Evolutionary conservation across 2,888 invertebrate species (phyloP).

Genomic region (Agriotes lineatus): DNA sequence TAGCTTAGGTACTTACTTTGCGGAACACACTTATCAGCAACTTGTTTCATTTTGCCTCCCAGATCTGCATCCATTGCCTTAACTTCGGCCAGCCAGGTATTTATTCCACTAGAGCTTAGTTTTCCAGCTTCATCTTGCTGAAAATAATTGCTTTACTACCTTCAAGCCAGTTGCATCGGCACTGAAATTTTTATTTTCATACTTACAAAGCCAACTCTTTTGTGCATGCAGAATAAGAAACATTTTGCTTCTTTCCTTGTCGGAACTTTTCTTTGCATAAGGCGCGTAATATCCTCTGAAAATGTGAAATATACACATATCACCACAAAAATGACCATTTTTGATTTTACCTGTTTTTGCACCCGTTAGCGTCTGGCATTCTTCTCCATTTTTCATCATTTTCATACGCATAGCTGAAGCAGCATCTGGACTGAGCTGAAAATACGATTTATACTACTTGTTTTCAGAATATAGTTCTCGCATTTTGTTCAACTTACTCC

Average conservation of each 20-base stretch:
- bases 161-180: no score
- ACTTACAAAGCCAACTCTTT: constrained; percentile 25
- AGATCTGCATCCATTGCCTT: constrained; percentile 40
- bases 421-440: not conserved
- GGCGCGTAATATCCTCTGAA: constrained; percentile 14
- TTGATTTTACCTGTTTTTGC: constrained; percentile 14
- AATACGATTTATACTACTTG: no score
- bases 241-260: constrained; percentile 18
- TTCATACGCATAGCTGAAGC: not conserved
- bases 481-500: no score
- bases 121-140: constrained; percentile 46
- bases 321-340: not conserved
- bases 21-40: constrained; percentile 36
- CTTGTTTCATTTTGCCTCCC: constrained; percentile 37
- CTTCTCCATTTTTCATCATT: not conserved
- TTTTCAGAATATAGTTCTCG: no score
- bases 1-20: constrained; percentile 1
- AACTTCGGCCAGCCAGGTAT: constrained; percentile 28
- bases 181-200: not conserved
- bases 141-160: not conserved
- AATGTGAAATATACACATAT: no score
- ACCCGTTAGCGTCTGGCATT: not conserved
- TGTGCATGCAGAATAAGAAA: constrained; percentile 19
- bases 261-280: constrained; percentile 12
- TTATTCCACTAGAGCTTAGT: constrained; percentile 32